phyloP scores from a whole-genome alignment of 2,797 vertebrate species.

The Phylloscopus collybita region DNA sequence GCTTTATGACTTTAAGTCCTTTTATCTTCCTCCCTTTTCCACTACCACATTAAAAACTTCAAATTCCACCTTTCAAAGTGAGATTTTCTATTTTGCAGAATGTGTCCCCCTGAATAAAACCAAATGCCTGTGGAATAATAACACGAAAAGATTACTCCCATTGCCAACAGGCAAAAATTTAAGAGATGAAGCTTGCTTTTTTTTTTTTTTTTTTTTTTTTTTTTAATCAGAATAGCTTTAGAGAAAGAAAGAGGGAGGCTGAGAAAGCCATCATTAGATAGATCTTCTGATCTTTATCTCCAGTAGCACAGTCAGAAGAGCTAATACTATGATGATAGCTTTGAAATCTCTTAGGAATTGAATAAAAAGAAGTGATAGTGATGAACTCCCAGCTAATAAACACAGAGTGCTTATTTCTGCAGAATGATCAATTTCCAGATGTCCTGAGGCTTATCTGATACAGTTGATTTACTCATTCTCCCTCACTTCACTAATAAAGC shows the following conservation, averaged over 20 bases:
- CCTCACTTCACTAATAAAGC: slow-evolving; percentile 81
- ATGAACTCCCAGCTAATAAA: slow-evolving; percentile 86
- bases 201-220: background rate
- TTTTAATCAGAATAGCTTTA: slow-evolving; percentile 17
- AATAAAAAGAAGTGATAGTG: slow-evolving; percentile 80
- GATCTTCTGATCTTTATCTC: slow-evolving; percentile 81
- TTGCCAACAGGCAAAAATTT: background rate
- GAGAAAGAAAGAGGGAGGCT: slow-evolving; percentile 4
- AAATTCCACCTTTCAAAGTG: background rate
- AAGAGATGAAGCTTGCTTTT: background rate
- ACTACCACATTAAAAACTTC: background rate
- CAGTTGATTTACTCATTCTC: slow-evolving; percentile 80
- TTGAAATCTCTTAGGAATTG: slow-evolving; percentile 82
- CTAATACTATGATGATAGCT: slow-evolving; percentile 82
- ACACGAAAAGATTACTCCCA: background rate
- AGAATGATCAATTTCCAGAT: slow-evolving; percentile 84
- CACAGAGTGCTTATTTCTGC: slow-evolving; percentile 81
- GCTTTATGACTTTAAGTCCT: slow-evolving; percentile 28
- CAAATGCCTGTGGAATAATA: background rate
- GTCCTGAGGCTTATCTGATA: slow-evolving; percentile 83
- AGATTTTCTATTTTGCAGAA: background rate
- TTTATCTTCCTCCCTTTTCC: slow-evolving; percentile 4
- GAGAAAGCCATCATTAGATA: slow-evolving; percentile 76
- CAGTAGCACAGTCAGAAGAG: slow-evolving; percentile 75
- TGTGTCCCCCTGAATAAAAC: background rate